phyloP scores from a whole-genome alignment of 2,888 invertebrate genomes.

The Ichneumoninae sp. region DNA sequence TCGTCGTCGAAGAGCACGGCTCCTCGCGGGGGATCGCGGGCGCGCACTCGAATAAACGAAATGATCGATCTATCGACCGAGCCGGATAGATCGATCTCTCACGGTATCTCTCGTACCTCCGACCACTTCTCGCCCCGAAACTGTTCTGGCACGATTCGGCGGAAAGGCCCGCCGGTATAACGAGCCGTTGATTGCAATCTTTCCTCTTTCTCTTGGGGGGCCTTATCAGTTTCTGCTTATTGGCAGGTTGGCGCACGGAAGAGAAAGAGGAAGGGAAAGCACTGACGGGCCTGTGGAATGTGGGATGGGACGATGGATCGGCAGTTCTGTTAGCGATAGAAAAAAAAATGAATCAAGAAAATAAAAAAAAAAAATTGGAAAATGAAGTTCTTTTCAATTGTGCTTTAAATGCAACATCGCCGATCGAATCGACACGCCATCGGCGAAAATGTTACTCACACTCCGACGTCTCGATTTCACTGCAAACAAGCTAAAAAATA shows the following conservation, averaged over 20 bases:
- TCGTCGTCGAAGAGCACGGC: slow-evolving; percentile 17
- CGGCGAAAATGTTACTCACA: background rate
- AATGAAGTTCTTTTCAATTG: too few relatives aligned
- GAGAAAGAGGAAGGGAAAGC: slow-evolving; percentile 8
- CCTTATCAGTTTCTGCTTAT: slow-evolving; percentile 1
- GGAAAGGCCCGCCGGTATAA: slow-evolving; percentile 36
- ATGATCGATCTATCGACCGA: slow-evolving; percentile 58
- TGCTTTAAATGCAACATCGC: background rate
- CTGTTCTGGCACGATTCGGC: slow-evolving; percentile 42
- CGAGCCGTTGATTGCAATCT: slow-evolving; percentile 58
- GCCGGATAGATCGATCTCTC: slow-evolving; percentile 36
- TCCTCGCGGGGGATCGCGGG: slow-evolving; percentile 19
- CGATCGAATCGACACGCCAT: background rate
- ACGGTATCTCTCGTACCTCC: slow-evolving; percentile 15
- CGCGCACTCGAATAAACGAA: slow-evolving; percentile 47
- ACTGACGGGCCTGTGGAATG: background rate
- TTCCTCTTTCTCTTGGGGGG: slow-evolving; percentile 15
- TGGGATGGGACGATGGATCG: background rate
- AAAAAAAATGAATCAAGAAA: background rate
- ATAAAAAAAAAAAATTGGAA: background rate
- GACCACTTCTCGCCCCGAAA: slow-evolving; percentile 43
- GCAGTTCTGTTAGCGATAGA: background rate
- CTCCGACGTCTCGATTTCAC: background rate
- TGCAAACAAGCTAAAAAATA: background rate
- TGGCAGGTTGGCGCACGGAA: background rate